Evolutionary conservation across 2,797 vertebrate genomes (phyloP).

Genomic region (Lacerta agilis): DNA sequence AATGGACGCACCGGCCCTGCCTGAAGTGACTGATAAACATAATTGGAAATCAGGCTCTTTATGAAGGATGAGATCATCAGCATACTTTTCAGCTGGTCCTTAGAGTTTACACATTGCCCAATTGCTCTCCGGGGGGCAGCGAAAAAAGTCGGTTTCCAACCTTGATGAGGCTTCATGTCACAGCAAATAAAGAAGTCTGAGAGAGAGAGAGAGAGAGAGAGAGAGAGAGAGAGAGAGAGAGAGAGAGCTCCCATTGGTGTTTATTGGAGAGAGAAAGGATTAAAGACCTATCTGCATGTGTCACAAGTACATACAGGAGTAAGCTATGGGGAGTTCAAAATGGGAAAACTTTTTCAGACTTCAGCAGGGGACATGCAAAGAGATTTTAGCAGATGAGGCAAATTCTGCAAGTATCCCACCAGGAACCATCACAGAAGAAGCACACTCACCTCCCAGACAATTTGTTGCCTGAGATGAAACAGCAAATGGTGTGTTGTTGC

Average conservation of each 20-base stretch:
- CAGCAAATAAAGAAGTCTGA: not conserved
- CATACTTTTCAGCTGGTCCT: not conserved
- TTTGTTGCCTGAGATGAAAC: too few species aligned
- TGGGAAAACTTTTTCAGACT: not conserved
- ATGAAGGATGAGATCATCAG: not conserved
- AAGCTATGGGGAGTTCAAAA: not conserved
- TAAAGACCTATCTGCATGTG: not conserved
- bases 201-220: too few species aligned
- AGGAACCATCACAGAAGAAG: not conserved
- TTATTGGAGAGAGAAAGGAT: not conserved
- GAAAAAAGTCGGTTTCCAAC: too few species aligned
- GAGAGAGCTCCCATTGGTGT: too few species aligned
- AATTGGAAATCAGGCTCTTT: not conserved
- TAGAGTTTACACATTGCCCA: not conserved
- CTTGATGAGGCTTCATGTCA: not conserved
- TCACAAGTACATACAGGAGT: not conserved
- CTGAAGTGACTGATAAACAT: not conserved
- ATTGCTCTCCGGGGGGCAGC: not conserved
- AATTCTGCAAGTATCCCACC: not conserved
- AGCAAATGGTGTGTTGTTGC: too few species aligned
- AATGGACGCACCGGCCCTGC: too few species aligned
- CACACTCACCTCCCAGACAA: not conserved
- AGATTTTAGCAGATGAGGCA: too few species aligned
- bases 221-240: not conserved
- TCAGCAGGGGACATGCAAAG: too few species aligned